Percentiles rank a stretch among this genome's conserved stretches.
These are phyloP conservation scores for Malurus alboscapulatus DNA, from an alignment of 2,113 vertebrate species.

Conservation along the genomic window DNA sequence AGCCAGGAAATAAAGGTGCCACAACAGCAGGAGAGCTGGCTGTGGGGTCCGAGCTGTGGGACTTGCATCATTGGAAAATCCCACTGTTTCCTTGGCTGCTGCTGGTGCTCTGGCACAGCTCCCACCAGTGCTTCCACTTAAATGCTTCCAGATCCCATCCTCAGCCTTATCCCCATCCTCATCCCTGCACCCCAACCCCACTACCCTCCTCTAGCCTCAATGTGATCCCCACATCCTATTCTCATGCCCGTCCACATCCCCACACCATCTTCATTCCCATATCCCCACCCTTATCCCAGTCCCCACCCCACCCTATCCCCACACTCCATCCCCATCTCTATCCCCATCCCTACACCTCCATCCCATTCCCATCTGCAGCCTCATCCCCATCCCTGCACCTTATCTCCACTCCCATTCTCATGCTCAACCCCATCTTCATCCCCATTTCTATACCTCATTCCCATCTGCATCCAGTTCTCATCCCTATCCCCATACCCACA, in stretches of 20 bases:
- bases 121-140: neutral
- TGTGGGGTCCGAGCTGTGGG: accelerated
- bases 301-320: accelerated
- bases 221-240: neutral
- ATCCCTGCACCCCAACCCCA: neutral
- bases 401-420: neutral
- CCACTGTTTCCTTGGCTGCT: neutral
- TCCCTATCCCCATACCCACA: neutral
- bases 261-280: neutral
- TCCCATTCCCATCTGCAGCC: neutral
- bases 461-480: neutral
- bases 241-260: neutral
- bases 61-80: neutral
- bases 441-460: no score
- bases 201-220: neutral
- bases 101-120: accelerated
- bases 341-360: neutral
- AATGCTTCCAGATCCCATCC: neutral
- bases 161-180: neutral
- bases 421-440: neutral
- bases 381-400: neutral
- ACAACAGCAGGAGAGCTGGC: neutral
- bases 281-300: neutral
- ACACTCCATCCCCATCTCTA: neutral
- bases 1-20: neutral